Conservation (phyloP, 2,113 vertebrate genomes). For the Pterocles gutturalis region DNA sequence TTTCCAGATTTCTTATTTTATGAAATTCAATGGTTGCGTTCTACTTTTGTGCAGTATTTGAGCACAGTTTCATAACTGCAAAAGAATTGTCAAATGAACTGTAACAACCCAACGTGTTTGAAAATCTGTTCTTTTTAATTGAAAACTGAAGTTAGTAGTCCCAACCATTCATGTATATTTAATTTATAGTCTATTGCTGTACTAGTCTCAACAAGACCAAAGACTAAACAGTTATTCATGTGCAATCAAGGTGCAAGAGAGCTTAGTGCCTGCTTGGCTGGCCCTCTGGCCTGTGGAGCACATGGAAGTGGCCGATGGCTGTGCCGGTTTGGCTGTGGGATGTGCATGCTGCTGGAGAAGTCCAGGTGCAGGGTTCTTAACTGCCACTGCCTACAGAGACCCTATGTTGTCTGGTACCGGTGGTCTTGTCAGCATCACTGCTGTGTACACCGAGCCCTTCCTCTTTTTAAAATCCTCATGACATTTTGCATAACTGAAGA, state of each 20-base stretch:
- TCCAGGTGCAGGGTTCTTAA: neutral
- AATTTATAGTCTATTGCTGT: neutral
- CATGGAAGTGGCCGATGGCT: rapidly evolving
- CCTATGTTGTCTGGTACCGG: rapidly evolving
- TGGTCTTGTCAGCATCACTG: rapidly evolving
- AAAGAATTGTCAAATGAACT: neutral
- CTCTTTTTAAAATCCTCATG: rapidly evolving
- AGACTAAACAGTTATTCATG: neutral
- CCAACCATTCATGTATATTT: neutral
- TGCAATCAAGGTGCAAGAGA: neutral
- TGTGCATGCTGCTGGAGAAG: rapidly evolving
- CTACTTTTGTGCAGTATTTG: neutral
- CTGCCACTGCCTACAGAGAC: rapidly evolving
- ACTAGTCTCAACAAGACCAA: neutral
- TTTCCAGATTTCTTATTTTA: neutral
- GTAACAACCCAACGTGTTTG: rapidly evolving
- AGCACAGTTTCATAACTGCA: neutral
- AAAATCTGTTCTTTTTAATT: neutral
- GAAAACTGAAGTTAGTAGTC: neutral
- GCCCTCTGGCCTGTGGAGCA: rapidly evolving
- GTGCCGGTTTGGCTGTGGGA: neutral
- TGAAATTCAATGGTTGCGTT: neutral
- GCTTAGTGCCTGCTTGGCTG: neutral
- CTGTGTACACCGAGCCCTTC: rapidly evolving
- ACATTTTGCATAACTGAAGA: rapidly evolving